Evolutionary conservation across 1,140 invertebrate genomes (phyloP), one percentile per base, ranked within the genome.

Genomic region (Drosophila rufa): DNA sequence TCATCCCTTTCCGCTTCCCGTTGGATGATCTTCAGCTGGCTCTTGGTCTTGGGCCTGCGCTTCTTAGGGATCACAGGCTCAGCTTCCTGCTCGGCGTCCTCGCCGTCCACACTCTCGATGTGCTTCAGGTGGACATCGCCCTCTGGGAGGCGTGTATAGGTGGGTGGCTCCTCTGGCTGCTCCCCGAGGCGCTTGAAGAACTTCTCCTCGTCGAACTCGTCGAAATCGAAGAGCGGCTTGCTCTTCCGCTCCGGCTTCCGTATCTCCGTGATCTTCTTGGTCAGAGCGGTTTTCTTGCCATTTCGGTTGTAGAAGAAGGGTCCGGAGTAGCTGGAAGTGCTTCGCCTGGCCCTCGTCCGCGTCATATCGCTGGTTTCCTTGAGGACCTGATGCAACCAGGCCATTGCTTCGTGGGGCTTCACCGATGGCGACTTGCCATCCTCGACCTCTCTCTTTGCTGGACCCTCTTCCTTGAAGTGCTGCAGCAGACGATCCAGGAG

Each of bases 241-340:
- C 55, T 51, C 55, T 91, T 92, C 25, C 73, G 77, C 46, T 92
- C 91, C 0, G 91, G 87, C 47, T 84, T 92, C 2, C 82, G 82
- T 19, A 92, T 92, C 70, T 92, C 91, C 0, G 87, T 92, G 27
- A 92, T 92, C 69, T 91, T 92, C 56, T 90, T 92, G 15, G 85
- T 91, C 25, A 92, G 5, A 2, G 82, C 70, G 0, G 82, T 78
- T 42, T 75, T 79, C 42, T 82, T 86, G 7, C 91, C 87, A 1
- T 83, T 67, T 0, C 78, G 78, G 2, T 82, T 91, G 48, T 85
- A 85, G 68, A 92, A 92, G 45, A 70, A 80, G 8, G 87, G 84
- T 0, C 91, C 91, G 15, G 42, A 56, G n/a, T 81, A 92, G 8
- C 57, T 48, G 22, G 62, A 59, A 1, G 74, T 60, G 38, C 75